Evolutionary conservation across 1,140 invertebrate species (phyloP), one percentile per base, ranked within the genome.

Genomic region (Mercenaria mercenaria): DNA sequence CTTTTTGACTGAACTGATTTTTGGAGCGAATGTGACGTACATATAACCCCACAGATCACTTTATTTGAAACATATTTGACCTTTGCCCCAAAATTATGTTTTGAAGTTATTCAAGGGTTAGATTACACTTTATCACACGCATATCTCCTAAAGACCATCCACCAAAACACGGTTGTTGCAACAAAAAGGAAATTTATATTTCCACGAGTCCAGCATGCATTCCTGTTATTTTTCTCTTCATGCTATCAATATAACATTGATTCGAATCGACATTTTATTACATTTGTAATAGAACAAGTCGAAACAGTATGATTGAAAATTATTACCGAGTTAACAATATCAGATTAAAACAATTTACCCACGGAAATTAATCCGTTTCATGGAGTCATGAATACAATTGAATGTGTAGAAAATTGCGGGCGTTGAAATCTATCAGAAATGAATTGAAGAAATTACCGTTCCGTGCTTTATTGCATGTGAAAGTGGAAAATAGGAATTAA

Each of bases 301-400:
- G 86, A 80, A 81, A 67, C 77, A 47, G 86, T 80, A 43, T 79
- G 77, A 81, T 81, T 69, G 86, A 39, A 88, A 81, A 77, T 56
- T 77, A 87, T 88, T 88, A 79, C 59, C 72, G 34, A 64, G 29
- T 69, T 69, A 81, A 88, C 77, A 88, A 80, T 88, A 88, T 81
- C 56, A 47, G 86, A 88, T 88, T 88, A 88, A 88, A 88, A 88
- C 77, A 88, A 88, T 88, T 88, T 88, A 88, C 76, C 34, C 76
- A 67, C 76, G 86, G 86, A 88, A 81, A 88, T 88, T 88, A 88
- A 88, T 80, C 77, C 77, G 52, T 52, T 37, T 72, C 43, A 81
- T 81, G 34, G n/a, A 20, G 23, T 13, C 6, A 4, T 56, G 29
- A 74, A 37, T 72, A 72, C 83, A 50, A 85, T 85, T 47, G 67